phyloP scores from a whole-genome alignment of 2,888 invertebrate species.

The Drosophila monieri region DNA sequence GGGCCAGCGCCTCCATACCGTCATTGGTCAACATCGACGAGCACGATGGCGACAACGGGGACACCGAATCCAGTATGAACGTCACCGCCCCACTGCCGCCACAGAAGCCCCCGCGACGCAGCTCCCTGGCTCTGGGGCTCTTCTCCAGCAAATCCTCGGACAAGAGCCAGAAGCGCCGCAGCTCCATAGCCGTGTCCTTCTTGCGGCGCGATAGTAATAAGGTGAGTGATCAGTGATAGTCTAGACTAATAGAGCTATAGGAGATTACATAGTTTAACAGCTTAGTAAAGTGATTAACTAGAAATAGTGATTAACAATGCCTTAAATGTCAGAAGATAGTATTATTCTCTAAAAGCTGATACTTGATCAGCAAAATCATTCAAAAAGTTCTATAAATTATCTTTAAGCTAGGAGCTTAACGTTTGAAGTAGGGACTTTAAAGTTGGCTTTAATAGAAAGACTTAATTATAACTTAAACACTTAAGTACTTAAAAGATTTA shows the following conservation, averaged over 20 bases:
- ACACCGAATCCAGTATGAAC: constrained; percentile 59
- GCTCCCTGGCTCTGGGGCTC: constrained; percentile 82
- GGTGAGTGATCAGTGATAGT: constrained; percentile 61
- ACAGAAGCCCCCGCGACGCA: constrained; percentile 82
- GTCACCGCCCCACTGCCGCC: constrained; percentile 72
- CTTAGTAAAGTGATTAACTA: too few relatives aligned
- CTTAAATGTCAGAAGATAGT: too few relatives aligned
- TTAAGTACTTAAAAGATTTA: too few relatives aligned
- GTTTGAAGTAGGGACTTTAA: background rate
- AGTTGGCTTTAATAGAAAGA: background rate
- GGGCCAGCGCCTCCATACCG: constrained; percentile 84
- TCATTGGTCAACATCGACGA: constrained; percentile 83
- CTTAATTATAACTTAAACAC: background rate
- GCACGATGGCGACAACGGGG: constrained; percentile 75
- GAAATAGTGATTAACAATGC: too few relatives aligned
- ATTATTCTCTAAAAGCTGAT: too few relatives aligned
- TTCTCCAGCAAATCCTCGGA: constrained; percentile 79
- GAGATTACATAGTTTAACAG: too few relatives aligned
- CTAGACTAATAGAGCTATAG: too few relatives aligned
- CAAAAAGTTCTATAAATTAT: too few relatives aligned
- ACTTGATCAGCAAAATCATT: too few relatives aligned
- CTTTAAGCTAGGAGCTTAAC: too few relatives aligned
- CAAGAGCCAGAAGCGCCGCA: constrained; percentile 82
- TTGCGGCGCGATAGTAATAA: constrained; percentile 82
- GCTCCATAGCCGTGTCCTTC: constrained; percentile 84